phyloP scores from a whole-genome alignment of 2,888 invertebrate species.

The Lacanobia wlatinum region DNA sequence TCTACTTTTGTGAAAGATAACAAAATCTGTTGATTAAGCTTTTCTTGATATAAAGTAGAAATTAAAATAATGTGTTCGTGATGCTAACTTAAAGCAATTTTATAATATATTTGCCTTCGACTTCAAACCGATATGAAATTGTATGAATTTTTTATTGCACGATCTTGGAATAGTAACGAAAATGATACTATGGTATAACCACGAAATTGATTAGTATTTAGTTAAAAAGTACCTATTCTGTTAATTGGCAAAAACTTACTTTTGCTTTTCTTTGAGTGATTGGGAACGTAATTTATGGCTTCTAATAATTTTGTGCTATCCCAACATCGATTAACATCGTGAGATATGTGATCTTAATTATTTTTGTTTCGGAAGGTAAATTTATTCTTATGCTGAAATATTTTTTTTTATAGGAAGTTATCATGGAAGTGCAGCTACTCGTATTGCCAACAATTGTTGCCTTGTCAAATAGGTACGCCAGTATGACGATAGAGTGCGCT shows the following conservation, averaged over 20 bases:
- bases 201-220: neutral
- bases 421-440: neutral
- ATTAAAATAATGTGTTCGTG: neutral
- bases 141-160: neutral
- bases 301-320: neutral
- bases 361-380: neutral
- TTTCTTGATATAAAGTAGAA: neutral
- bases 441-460: constrained; percentile 2
- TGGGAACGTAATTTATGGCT: constrained; percentile 7
- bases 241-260: neutral
- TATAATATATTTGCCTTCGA: too few species aligned
- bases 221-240: neutral
- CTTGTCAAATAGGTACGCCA: neutral
- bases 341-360: neutral
- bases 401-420: neutral
- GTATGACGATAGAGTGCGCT: constrained; percentile 38
- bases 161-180: neutral
- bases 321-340: neutral
- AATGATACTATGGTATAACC: neutral
- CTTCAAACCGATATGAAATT: neutral
- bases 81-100: neutral
- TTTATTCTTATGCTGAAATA: neutral
- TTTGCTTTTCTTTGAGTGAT: neutral
- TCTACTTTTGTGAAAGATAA: neutral
- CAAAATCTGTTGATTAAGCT: neutral